Evolutionary conservation across 2,888 invertebrate species (phyloP).

Genomic region (Agonopterix alstromeriana): DNA sequence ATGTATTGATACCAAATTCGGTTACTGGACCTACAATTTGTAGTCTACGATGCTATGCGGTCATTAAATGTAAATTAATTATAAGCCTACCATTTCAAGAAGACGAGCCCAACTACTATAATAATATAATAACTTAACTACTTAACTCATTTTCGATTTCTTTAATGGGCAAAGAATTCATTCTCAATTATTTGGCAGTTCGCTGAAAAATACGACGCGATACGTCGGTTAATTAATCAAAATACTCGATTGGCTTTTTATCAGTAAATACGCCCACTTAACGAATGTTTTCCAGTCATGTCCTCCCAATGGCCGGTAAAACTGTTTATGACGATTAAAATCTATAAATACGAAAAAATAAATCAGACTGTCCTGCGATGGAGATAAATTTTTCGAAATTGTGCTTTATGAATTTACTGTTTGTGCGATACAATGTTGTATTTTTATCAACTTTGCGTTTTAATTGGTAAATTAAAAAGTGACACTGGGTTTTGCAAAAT

Average conservation of each 20-base stretch:
- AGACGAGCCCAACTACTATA: constrained; percentile 2
- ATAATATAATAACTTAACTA: constrained; percentile 61
- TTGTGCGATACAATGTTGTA: background rate
- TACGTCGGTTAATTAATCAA: constrained; percentile 9
- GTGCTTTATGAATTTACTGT: background rate
- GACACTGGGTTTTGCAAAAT: background rate
- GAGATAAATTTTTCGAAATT: constrained; percentile 7
- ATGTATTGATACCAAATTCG: constrained; percentile 22
- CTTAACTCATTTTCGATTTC: constrained; percentile 29
- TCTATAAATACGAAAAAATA: constrained; percentile 20
- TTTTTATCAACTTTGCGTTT: background rate
- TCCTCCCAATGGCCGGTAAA: constrained; percentile 9
- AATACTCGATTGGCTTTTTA: constrained; percentile 14
- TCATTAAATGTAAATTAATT: constrained; percentile 33
- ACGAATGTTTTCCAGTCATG: constrained; percentile 1
- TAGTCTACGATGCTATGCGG: constrained; percentile 25
- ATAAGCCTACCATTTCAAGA: constrained; percentile 27
- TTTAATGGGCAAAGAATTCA: constrained; percentile 50
- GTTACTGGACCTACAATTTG: constrained; percentile 24
- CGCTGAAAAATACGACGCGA: constrained; percentile 21
- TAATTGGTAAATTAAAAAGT: background rate
- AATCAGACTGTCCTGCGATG: constrained; percentile 12
- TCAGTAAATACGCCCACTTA: constrained; percentile 12
- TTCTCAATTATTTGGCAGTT: constrained; percentile 38
- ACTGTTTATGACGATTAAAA: constrained; percentile 23